Evolutionary conservation across 1,140 invertebrate species (phyloP).

Genomic region (Hylaeus volcanicus): DNA sequence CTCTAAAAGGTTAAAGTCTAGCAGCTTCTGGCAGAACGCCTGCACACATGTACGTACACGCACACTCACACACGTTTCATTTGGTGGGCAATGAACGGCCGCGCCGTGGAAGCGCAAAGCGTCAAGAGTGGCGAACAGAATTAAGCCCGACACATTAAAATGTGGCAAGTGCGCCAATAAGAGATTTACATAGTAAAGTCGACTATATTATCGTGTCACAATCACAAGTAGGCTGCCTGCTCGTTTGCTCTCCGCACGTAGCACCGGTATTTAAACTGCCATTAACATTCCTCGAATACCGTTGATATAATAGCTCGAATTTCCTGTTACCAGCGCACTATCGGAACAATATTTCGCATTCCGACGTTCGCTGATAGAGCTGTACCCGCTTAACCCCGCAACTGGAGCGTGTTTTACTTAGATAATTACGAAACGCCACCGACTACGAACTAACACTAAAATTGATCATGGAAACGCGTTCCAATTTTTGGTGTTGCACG

Average conservation of each 20-base stretch:
- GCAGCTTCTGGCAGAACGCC: neutral
- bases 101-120: neutral
- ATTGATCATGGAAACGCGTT: neutral
- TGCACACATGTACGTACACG: neutral
- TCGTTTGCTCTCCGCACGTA: neutral
- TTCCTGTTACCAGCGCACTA: neutral
- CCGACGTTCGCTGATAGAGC: neutral
- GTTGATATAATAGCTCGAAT: slow-evolving; percentile 12
- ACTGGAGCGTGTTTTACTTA: neutral
- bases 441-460: neutral
- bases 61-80: neutral
- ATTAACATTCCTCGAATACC: slow-evolving; percentile 17
- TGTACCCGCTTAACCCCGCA: neutral
- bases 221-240: neutral
- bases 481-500: neutral
- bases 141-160: slow-evolving; percentile 12
- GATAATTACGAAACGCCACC: neutral
- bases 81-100: neutral
- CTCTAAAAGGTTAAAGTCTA: neutral
- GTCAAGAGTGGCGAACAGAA: neutral
- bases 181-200: slow-evolving; percentile 25
- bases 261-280: slow-evolving; percentile 15
- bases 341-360: slow-evolving; percentile 11
- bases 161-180: slow-evolving; percentile 13
- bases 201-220: slow-evolving; percentile 17